Percentiles rank a stretch among this genome's conserved stretches.
Evolutionary conservation across 2,888 invertebrate genomes (phyloP).

Genomic region (Pollenia griseotomentosa): DNA sequence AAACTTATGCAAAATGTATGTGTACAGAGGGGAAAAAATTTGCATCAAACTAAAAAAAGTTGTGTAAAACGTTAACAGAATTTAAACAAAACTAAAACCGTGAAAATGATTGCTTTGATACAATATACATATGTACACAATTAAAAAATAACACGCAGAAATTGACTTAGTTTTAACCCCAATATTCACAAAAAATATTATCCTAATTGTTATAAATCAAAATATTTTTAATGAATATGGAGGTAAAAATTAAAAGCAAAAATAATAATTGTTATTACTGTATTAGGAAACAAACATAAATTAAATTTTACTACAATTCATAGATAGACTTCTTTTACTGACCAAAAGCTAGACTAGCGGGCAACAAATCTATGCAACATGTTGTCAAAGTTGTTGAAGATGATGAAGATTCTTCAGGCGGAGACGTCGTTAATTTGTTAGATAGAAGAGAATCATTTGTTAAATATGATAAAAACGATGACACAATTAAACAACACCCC

Average conservation of each 20-base stretch:
- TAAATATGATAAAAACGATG: background rate
- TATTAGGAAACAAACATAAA: background rate
- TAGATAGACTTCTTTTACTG: slow-evolving; percentile 33
- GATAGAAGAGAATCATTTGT: background rate
- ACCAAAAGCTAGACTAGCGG: slow-evolving; percentile 55
- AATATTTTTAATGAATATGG: too few relatives aligned
- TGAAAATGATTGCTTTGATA: background rate
- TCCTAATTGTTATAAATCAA: too few relatives aligned
- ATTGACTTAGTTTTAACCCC: too few relatives aligned
- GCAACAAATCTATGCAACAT: slow-evolving; percentile 65
- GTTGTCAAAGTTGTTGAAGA: slow-evolving; percentile 43
- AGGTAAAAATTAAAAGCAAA: background rate
- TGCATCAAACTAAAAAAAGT: background rate
- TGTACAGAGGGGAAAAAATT: background rate
- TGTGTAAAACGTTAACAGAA: slow-evolving; percentile 25
- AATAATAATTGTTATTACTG: background rate
- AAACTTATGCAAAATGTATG: slow-evolving; percentile 21
- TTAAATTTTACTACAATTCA: background rate
- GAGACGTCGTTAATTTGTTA: slow-evolving; percentile 45
- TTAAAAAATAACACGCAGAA: background rate
- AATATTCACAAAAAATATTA: too few relatives aligned
- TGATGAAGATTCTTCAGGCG: slow-evolving; percentile 40
- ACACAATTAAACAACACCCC: slow-evolving; percentile 23
- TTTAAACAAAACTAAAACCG: slow-evolving; percentile 20
- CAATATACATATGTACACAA: background rate